phyloP scores from a whole-genome alignment of 2,113 vertebrate species.

The Myrmecophaga tridactyla region DNA sequence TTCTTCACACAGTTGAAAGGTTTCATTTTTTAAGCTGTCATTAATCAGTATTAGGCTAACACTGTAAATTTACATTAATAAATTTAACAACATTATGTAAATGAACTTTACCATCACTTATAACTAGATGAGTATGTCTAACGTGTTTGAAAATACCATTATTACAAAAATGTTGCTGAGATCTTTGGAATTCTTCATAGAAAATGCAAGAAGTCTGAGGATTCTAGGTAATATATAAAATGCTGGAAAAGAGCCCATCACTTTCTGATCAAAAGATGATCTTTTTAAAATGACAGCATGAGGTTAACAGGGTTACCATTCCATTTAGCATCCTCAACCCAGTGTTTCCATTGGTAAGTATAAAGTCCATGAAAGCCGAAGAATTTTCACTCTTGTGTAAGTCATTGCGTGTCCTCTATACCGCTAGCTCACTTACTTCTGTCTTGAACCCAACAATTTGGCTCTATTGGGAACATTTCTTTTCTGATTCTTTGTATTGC shows the following conservation, averaged over 20 bases:
- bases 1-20: background rate
- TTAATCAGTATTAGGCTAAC: background rate
- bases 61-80: background rate
- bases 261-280: background rate
- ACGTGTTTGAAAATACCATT: background rate
- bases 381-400: conserved; percentile 7
- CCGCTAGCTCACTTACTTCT: background rate
- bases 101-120: background rate
- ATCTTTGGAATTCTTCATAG: background rate
- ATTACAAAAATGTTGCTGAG: background rate
- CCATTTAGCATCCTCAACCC: background rate
- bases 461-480: background rate
- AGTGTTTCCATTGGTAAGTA: background rate
- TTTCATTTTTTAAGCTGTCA: background rate
- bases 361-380: background rate
- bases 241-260: background rate
- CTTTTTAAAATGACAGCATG: background rate
- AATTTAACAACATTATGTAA: background rate
- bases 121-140: background rate
- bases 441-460: background rate
- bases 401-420: background rate
- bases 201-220: background rate
- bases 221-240: background rate
- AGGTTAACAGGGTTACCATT: background rate
- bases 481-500: background rate